Conservation (phyloP, 2,888 invertebrate genomes). For the Tinea pellionella region DNA sequence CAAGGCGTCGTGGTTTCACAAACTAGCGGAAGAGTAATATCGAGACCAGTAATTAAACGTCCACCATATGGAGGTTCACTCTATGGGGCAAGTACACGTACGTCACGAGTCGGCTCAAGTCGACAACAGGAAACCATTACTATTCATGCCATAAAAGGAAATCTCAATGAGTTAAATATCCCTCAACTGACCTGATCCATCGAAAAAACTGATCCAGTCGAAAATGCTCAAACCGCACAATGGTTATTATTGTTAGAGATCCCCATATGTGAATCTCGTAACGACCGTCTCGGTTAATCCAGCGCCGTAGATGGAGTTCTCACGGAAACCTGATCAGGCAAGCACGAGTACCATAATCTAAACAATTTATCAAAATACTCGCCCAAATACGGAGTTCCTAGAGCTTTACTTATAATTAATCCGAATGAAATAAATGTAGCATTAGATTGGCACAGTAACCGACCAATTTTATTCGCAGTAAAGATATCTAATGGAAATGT, state of each 20-base stretch:
- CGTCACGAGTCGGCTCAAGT: constrained; percentile 21
- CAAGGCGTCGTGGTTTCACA: not conserved
- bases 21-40: constrained; percentile 9
- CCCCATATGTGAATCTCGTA: constrained; percentile 30
- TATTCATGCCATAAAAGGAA: constrained; percentile 18
- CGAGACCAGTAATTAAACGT: constrained; percentile 10
- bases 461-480: not conserved
- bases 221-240: not conserved
- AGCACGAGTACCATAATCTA: constrained; percentile 48
- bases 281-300: constrained; percentile 52
- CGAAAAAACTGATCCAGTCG: constrained; percentile 3
- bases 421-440: not conserved
- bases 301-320: constrained; percentile 51
- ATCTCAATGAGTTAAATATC: constrained; percentile 20
- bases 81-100: constrained; percentile 19
- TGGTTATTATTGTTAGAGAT: constrained; percentile 6
- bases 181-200: constrained; percentile 15
- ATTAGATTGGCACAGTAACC: not conserved
- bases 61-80: constrained; percentile 8
- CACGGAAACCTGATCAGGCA: constrained; percentile 55
- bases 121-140: constrained; percentile 20
- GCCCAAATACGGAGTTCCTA: constrained; percentile 61
- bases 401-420: constrained; percentile 25
- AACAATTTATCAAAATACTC: constrained; percentile 58
- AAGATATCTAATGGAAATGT: not conserved